Evolutionary conservation across 92 coral and sea anemone species (phyloP), one percentile per base, ranked within the genome.

Genomic region (Umimayanthus kanabou): DNA sequence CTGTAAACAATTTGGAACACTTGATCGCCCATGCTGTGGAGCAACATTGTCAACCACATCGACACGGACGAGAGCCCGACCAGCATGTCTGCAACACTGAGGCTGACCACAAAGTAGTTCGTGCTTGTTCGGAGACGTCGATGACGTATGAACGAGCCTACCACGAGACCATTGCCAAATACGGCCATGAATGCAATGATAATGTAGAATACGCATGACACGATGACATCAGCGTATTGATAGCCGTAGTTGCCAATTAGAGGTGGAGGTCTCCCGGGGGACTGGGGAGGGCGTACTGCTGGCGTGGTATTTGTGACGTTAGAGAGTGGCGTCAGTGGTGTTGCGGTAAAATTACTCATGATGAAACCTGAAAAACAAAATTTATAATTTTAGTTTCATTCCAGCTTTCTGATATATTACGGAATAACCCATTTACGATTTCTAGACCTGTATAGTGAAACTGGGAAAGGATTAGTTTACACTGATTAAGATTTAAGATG

Each of bases 161-260:
- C 93, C 25, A 95, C 98, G 10, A 95, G 96, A 18, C 92, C 96
- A 70, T 95, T 95, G 9, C 98, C 98, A 87, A 93, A 93, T 61
- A 95, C 91, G 85, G 98, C 96, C 65, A 93, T 53, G 61, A 93
- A 76, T 28, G 94, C 92, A 33, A 33, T 29, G 90, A 91, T 79
- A 91, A 93, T 88, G 92, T 95, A 95, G 86, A 95, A 87, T 29
- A 92, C 65, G 37, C 96, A 91, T 22, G 90, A 93, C 1, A 77
- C 84, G 80, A 93, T 76, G 6, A 93, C 91, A 13, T 90, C 70
- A 66, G 78, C 85, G 16, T 81, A 69, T 25, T 73, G 40, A 76
- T 78, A 88, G 39, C 6, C 66, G 67, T 64, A 65, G 78, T 22
- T 9, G 29, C 89, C 92, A 50, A 91, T 91, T 74, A 88, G 82